These are phyloP conservation scores for Sphaerodactylus townsendi DNA, from an alignment of 2,113 vertebrate species.

Conservation along the genomic window DNA sequence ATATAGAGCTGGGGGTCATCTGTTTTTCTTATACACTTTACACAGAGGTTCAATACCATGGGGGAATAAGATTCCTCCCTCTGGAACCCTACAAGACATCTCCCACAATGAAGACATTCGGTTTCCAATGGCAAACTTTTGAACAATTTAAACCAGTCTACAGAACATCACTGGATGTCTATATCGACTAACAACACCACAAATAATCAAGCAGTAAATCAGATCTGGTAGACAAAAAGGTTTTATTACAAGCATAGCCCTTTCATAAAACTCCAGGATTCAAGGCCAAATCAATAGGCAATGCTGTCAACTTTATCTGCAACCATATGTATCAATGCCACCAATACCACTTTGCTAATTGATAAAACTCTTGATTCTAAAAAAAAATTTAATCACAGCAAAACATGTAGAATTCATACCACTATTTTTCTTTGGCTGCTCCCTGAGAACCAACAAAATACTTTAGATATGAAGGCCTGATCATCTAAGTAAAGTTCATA, in stretches of 20 bases:
- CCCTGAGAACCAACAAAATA: neutral
- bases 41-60: too few relatives aligned
- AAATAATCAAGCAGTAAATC: neutral
- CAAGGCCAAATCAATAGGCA: neutral
- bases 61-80: too few relatives aligned
- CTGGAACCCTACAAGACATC: too few relatives aligned
- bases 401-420: neutral
- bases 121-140: too few relatives aligned
- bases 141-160: too few relatives aligned
- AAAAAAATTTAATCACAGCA: neutral
- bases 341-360: neutral
- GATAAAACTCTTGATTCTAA: neutral
- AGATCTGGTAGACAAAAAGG: constrained; percentile 15
- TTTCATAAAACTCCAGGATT: neutral
- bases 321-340: fast-evolving
- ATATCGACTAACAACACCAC: neutral
- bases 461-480: neutral
- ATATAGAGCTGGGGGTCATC: too few relatives aligned
- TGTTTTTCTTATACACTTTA: too few relatives aligned
- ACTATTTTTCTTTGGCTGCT: neutral
- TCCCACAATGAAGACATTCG: too few relatives aligned
- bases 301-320: neutral
- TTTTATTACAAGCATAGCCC: fast-evolving
- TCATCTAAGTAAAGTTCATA: neutral
- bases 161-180: too few relatives aligned